These are phyloP conservation scores for Bursaphelenchus mucronatus DNA, from an alignment of 1,140 invertebrate species.

Conservation along the genomic window DNA sequence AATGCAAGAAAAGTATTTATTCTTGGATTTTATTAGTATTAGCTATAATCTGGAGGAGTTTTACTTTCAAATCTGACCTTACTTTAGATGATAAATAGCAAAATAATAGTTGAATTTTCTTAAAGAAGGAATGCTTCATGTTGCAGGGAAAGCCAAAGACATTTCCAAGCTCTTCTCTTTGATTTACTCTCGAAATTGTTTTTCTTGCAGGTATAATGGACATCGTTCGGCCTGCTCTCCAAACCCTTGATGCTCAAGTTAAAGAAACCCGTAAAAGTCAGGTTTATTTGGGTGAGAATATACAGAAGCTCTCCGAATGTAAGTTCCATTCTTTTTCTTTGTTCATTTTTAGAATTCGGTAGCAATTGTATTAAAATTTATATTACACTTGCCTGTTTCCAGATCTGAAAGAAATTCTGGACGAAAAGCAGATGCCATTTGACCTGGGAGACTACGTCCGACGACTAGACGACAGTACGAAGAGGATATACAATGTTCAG, in stretches of 20 bases:
- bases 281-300: slow-evolving; percentile 31
- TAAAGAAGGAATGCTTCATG: slow-evolving; percentile 6
- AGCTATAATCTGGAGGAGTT: not conserved
- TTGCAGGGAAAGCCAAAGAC: not conserved
- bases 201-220: slow-evolving; percentile 41
- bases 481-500: slow-evolving; percentile 18
- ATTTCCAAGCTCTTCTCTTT: too few relatives aligned
- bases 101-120: slow-evolving; percentile 1
- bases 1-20: not conserved
- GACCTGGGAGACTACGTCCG: slow-evolving; percentile 45
- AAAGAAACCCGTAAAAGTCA: slow-evolving; percentile 48
- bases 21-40: not conserved
- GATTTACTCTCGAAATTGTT: too few relatives aligned
- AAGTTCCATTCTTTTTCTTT: slow-evolving; percentile 8
- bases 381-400: slow-evolving; percentile 17
- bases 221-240: slow-evolving; percentile 35
- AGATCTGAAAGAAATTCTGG: slow-evolving; percentile 41
- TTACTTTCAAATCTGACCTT: not conserved
- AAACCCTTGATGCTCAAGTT: slow-evolving; percentile 41
- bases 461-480: slow-evolving; percentile 45
- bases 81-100: not conserved
- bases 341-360: slow-evolving; percentile 5
- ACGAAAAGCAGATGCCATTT: slow-evolving; percentile 42
- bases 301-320: slow-evolving; percentile 40
- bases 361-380: slow-evolving; percentile 1